phyloP scores from a whole-genome alignment of 2,113 vertebrate genomes.

The Otocyon megalotis region DNA sequence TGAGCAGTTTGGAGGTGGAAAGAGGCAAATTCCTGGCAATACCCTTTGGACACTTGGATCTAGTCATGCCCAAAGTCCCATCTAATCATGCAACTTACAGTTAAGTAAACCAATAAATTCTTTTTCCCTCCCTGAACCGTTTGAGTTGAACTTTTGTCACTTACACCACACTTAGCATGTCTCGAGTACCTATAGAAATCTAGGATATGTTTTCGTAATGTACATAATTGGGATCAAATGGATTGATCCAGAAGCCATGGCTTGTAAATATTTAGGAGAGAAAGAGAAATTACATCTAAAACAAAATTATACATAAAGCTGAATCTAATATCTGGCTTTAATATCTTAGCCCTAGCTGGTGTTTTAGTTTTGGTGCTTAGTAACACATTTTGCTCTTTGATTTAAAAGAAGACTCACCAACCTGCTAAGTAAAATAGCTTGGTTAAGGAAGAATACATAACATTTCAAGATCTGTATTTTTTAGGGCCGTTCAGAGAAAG shows the following conservation, averaged over 20 bases:
- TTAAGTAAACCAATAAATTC: constrained; percentile 4
- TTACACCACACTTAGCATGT: background rate
- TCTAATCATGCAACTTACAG: constrained; percentile 13
- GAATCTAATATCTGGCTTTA: constrained; percentile 32
- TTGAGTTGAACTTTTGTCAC: constrained; percentile 30
- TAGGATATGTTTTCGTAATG: constrained; percentile 26
- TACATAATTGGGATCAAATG: background rate
- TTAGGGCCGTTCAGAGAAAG: constrained; percentile 77
- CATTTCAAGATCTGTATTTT: constrained; percentile 62
- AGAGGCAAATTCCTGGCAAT: constrained; percentile 41
- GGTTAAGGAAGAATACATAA: constrained; percentile 12
- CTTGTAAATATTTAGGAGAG: constrained; percentile 41
- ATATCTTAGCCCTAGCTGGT: constrained; percentile 15
- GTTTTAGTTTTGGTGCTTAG: constrained; percentile 53
- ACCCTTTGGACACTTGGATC: background rate
- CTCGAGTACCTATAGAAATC: background rate
- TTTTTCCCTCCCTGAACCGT: background rate
- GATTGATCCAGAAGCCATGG: background rate
- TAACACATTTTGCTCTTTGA: background rate
- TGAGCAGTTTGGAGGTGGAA: constrained; percentile 30
- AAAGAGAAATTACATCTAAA: constrained; percentile 29
- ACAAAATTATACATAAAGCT: constrained; percentile 5
- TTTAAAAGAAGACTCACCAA: constrained; percentile 52
- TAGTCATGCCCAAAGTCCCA: background rate
- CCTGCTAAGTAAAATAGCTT: constrained; percentile 63